Conservation (phyloP, 1,140 invertebrate species). For the Choristoneura fumiferana region DNA sequence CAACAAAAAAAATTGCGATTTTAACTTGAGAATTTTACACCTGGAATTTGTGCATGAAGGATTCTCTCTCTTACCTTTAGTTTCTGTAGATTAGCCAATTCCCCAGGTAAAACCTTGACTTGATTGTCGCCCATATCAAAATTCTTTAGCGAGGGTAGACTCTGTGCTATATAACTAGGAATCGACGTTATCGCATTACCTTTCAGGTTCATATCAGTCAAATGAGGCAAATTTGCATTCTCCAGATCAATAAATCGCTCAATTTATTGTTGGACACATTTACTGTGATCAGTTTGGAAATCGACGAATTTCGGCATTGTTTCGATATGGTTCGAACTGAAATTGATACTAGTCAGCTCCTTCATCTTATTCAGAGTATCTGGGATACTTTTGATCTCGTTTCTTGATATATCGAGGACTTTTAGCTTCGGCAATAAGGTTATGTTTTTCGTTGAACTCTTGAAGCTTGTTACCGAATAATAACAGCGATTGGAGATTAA, state of each 20-base stretch:
- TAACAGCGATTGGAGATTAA: slow-evolving; percentile 85
- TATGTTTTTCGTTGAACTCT: slow-evolving; percentile 80
- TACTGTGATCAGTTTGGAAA: slow-evolving; percentile 80
- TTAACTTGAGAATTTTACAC: no score
- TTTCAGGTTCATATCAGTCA: slow-evolving; percentile 84
- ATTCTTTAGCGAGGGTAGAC: slow-evolving; percentile 82
- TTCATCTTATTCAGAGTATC: slow-evolving; percentile 79
- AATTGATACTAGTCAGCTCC: slow-evolving; percentile 85
- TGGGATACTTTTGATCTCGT: slow-evolving; percentile 81
- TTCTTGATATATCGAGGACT: slow-evolving; percentile 84
- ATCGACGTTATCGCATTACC: slow-evolving; percentile 84
- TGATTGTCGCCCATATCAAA: slow-evolving; percentile 85
- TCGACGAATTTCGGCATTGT: slow-evolving; percentile 80
- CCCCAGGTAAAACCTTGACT: slow-evolving; percentile 81
- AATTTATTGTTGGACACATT: slow-evolving; percentile 86
- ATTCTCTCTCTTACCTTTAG: slow-evolving; percentile 81
- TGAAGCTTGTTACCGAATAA: slow-evolving; percentile 84
- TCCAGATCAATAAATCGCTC: slow-evolving; percentile 82
- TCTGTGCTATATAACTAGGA: slow-evolving; percentile 78
- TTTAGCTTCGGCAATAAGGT: slow-evolving; percentile 83
- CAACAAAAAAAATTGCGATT: slow-evolving; percentile 76
- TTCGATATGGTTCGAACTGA: slow-evolving; percentile 82
- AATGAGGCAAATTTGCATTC: slow-evolving; percentile 79
- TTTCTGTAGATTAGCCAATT: slow-evolving; percentile 82
- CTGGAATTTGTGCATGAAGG: no score